These are phyloP conservation scores for Sebastes flavidus DNA, from an alignment of 2,797 vertebrate species.

Conservation along the genomic window DNA sequence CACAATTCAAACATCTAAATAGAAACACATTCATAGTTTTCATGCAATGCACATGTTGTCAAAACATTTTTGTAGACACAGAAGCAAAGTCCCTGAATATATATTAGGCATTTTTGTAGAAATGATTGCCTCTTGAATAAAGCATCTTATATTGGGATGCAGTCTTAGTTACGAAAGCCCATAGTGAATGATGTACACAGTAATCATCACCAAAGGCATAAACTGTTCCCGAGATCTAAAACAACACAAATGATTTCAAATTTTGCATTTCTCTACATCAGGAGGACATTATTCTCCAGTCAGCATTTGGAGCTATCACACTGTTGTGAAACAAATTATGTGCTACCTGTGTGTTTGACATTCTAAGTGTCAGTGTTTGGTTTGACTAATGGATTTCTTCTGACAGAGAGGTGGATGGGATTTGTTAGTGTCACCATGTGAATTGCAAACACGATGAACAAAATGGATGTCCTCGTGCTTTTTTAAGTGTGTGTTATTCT, in stretches of 20 bases:
- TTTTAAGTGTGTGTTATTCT: conserved; percentile 57
- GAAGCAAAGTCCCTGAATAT: not conserved
- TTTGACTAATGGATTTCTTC: conserved; percentile 72
- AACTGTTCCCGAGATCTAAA: conserved; percentile 63
- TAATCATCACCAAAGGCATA: conserved; percentile 58
- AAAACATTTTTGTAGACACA: conserved; percentile 5
- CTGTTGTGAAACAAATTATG: conserved; percentile 68
- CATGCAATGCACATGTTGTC: conserved; percentile 14
- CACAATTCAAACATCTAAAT: conserved; percentile 22
- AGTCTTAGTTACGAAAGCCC: conserved; percentile 23
- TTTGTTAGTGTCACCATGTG: conserved; percentile 62
- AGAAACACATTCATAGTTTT: conserved; percentile 19
- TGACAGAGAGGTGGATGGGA: conserved; percentile 65
- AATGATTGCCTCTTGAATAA: conserved; percentile 20
- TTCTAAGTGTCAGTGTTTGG: conserved; percentile 67
- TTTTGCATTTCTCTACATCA: conserved; percentile 45
- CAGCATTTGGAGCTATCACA: conserved; percentile 56
- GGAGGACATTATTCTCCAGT: conserved; percentile 54
- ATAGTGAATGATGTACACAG: conserved; percentile 44
- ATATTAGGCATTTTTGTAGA: not conserved
- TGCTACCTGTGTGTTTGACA: conserved; percentile 68
- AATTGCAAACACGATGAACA: conserved; percentile 55
- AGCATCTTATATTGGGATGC: conserved; percentile 37
- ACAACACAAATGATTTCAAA: conserved; percentile 53
- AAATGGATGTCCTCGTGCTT: conserved; percentile 56